Percentiles rank a stretch among this genome's conserved stretches.
Evolutionary conservation across 2,113 vertebrate species (phyloP).

Genomic region (Rhadina sibilatrix): DNA sequence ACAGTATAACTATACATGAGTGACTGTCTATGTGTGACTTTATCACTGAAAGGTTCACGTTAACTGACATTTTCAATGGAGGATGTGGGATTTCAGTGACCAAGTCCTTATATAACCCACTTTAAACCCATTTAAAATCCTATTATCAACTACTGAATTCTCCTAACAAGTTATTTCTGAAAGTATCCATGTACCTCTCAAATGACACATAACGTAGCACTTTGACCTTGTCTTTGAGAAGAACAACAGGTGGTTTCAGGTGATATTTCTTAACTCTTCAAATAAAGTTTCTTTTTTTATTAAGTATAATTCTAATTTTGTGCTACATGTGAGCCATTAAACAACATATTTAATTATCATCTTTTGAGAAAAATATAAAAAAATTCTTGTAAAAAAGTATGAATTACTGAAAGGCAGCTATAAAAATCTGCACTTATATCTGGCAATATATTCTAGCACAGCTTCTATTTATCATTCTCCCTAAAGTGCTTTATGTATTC

Average conservation of each 20-base stretch:
- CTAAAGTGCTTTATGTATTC: neutral
- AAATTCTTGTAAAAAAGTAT: neutral
- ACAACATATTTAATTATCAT: neutral
- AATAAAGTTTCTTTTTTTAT: neutral
- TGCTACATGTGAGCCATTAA: neutral
- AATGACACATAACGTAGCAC: neutral
- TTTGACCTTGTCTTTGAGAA: neutral
- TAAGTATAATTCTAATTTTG: neutral
- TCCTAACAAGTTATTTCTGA: neutral
- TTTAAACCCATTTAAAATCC: neutral
- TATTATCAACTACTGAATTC: neutral
- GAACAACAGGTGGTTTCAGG: neutral
- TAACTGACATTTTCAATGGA: neutral
- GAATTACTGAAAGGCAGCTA: neutral
- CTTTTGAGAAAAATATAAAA: neutral
- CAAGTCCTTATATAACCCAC: neutral
- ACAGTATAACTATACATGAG: neutral
- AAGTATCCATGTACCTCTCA: neutral
- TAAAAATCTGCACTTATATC: neutral
- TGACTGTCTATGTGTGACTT: neutral
- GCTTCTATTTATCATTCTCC: neutral
- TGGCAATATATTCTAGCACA: neutral
- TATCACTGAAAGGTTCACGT: neutral
- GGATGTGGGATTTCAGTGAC: neutral
- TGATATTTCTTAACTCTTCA: neutral